A percentile compares a stretch with the other conserved stretches of the same genome.
These are phyloP conservation scores for Agrilus planipennis DNA, from an alignment of 1,140 invertebrate species.

Conservation along the genomic window DNA sequence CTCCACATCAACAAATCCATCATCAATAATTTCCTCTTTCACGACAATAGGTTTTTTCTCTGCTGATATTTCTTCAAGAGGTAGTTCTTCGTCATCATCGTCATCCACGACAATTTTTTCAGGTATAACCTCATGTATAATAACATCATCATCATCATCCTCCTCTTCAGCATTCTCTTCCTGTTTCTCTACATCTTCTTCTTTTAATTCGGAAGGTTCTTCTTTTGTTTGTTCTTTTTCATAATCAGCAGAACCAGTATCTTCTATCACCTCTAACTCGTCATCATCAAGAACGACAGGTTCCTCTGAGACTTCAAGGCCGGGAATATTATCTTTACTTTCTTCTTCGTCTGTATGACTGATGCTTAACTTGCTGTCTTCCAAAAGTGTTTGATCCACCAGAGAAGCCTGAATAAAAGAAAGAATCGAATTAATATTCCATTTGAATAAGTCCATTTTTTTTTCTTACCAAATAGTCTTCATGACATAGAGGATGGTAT, in stretches of 20 bases:
- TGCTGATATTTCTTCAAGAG: neutral
- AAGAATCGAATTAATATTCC: neutral
- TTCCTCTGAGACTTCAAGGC: slow-evolving; percentile 26
- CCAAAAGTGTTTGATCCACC: slow-evolving; percentile 17
- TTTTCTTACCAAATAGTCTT: slow-evolving; percentile 67
- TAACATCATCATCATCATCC: slow-evolving; percentile 42
- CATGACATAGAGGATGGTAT: slow-evolving; percentile 84
- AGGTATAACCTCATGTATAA: slow-evolving; percentile 41
- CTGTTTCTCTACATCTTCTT: slow-evolving; percentile 24
- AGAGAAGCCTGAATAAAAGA: slow-evolving; percentile 22
- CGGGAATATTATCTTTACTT: slow-evolving; percentile 17
- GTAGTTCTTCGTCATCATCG: slow-evolving; percentile 36
- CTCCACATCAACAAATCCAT: slow-evolving; percentile 36
- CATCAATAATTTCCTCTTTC: slow-evolving; percentile 17
- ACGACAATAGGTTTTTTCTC: slow-evolving; percentile 7
- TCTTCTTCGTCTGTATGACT: slow-evolving; percentile 8
- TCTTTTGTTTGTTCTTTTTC: slow-evolving; percentile 20
- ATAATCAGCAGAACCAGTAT: slow-evolving; percentile 20
- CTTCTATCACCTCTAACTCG: slow-evolving; percentile 25
- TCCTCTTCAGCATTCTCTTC: slow-evolving; percentile 18
- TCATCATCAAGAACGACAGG: slow-evolving; percentile 29
- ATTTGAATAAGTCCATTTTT: neutral
- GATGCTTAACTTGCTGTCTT: slow-evolving; percentile 12
- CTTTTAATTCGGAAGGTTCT: slow-evolving; percentile 13
- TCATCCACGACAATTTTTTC: slow-evolving; percentile 40